phyloP scores from a whole-genome alignment of 2,113 vertebrate genomes.

The Oceanites oceanicus region DNA sequence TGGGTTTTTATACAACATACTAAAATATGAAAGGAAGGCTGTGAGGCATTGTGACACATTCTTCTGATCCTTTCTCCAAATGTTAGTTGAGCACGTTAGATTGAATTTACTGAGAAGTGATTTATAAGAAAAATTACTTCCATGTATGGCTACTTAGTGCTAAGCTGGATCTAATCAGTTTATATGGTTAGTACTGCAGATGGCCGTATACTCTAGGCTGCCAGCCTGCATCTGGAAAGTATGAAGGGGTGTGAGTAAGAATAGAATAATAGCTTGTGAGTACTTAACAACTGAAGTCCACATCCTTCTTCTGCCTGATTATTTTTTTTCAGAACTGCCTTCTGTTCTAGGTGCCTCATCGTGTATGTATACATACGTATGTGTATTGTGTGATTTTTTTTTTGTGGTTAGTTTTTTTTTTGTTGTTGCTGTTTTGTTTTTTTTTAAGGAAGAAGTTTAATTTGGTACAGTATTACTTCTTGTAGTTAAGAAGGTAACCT shows the following conservation, averaged over 20 bases:
- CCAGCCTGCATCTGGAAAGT: neutral
- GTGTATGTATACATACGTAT: neutral
- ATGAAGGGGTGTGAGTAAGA: neutral
- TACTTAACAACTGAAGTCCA: neutral
- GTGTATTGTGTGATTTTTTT: neutral
- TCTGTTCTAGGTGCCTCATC: neutral
- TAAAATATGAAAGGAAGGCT: neutral
- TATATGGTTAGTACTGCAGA: neutral
- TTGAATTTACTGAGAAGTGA: neutral
- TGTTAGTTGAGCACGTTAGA: neutral
- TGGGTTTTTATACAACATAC: neutral
- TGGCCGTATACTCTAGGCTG: neutral
- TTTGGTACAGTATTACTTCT: neutral
- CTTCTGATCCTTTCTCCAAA: neutral
- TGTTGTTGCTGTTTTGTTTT: neutral
- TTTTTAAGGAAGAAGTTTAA: neutral
- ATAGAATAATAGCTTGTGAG: neutral
- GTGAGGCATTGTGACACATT: neutral
- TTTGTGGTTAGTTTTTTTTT: neutral
- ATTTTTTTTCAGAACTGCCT: neutral
- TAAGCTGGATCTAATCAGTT: neutral
- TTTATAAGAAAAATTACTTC: neutral
- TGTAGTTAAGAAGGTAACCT: neutral
- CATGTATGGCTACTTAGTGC: neutral
- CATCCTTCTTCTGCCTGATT: neutral